Evolutionary conservation across 1,140 invertebrate species (phyloP).

Genomic region (Parasteatoda tepidariorum): DNA sequence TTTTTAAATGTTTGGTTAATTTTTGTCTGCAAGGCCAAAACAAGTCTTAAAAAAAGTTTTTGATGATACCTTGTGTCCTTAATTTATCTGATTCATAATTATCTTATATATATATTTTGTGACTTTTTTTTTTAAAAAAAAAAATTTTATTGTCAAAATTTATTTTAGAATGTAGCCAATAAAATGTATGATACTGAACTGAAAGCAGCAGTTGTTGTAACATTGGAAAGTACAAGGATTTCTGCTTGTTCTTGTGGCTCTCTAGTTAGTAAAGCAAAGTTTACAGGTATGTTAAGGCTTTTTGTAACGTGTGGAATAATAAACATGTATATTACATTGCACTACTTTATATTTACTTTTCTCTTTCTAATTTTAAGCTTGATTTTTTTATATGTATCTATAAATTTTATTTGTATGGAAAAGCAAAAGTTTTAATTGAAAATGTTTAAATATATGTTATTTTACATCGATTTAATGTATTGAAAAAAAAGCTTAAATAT

Average conservation of each 20-base stretch:
- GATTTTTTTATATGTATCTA: too few relatives aligned
- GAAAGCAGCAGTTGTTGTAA: constrained; percentile 91
- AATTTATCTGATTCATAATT: background rate
- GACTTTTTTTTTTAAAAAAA: too few relatives aligned
- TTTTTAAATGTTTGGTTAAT: background rate
- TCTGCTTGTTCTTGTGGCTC: constrained; percentile 87
- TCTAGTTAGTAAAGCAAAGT: constrained; percentile 80
- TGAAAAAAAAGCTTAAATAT: too few relatives aligned
- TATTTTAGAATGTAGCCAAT: constrained; percentile 52
- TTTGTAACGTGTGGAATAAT: too few relatives aligned
- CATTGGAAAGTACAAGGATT: constrained; percentile 93
- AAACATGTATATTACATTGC: background rate
- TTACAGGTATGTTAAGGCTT: constrained; percentile 69
- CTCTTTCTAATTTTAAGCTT: too few relatives aligned
- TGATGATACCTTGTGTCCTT: background rate
- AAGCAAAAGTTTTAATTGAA: too few relatives aligned
- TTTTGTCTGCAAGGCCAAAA: background rate
- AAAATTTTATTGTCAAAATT: too few relatives aligned
- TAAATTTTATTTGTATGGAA: too few relatives aligned
- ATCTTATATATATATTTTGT: background rate
- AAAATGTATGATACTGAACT: constrained; percentile 77
- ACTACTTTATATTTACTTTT: too few relatives aligned
- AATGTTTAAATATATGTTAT: too few relatives aligned
- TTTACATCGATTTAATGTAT: too few relatives aligned
- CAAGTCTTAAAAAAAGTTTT: background rate